phyloP scores from a whole-genome alignment of 30 jellyfish, hydroid and myxozoan genomes.

The Aurelia aurita complex sp. Pacific region DNA sequence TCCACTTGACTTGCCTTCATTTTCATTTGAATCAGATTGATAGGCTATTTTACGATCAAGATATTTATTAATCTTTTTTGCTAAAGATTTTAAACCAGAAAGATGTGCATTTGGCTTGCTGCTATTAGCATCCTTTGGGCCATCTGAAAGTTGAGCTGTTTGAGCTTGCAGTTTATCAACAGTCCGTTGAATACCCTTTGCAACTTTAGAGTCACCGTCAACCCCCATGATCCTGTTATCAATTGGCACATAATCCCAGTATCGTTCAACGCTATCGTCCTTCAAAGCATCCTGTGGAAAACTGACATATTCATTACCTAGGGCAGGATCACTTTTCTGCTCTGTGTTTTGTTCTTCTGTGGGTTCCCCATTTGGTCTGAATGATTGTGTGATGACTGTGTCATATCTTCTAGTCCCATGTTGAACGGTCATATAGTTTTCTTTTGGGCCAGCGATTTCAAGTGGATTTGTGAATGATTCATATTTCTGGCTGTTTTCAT shows the following conservation, averaged over 20 bases:
- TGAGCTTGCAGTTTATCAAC: neutral
- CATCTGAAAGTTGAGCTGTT: neutral
- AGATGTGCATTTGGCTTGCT: neutral
- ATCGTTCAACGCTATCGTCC: slow-evolving; percentile 28
- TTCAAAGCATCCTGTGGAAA: slow-evolving; percentile 55
- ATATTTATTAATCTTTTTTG: neutral
- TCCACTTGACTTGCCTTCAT: neutral
- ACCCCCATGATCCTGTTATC: slow-evolving; percentile 22
- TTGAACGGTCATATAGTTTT: slow-evolving; percentile 37
- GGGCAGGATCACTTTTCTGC: slow-evolving; percentile 49
- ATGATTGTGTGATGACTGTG: slow-evolving; percentile 56
- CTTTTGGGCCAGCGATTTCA: slow-evolving; percentile 49
- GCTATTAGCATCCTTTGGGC: neutral
- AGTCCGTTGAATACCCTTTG: slow-evolving; percentile 14
- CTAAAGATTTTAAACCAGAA: neutral
- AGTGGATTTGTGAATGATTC: slow-evolving; percentile 15
- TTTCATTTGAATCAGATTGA: no score
- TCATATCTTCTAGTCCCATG: slow-evolving; percentile 47
- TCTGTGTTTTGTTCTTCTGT: neutral
- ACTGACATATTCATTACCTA: slow-evolving; percentile 69
- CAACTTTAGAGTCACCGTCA: slow-evolving; percentile 2
- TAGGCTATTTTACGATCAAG: neutral
- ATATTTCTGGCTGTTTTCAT: slow-evolving; percentile 14
- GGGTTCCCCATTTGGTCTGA: slow-evolving; percentile 22
- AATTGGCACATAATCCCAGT: slow-evolving; percentile 70